phyloP scores from a whole-genome alignment of 2,888 invertebrate genomes.

The Pycnomerus fuliginosus region DNA sequence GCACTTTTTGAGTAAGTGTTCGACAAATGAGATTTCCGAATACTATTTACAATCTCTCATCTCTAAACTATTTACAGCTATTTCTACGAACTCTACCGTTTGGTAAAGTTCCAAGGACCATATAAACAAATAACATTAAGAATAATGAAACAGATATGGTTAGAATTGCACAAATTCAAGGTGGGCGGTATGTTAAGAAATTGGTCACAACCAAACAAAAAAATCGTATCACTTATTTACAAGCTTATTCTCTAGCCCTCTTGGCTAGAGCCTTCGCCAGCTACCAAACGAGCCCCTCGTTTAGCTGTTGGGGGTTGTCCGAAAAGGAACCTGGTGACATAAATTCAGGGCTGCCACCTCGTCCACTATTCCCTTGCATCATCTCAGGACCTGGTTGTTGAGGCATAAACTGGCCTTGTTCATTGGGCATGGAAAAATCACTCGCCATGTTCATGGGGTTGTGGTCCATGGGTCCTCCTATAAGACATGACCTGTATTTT shows the following conservation, averaged over 20 bases:
- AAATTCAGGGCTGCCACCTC: constrained; percentile 74
- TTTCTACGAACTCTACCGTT: no score
- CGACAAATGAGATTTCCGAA: no score
- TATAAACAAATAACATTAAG: constrained; percentile 20
- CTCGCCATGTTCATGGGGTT: constrained; percentile 69
- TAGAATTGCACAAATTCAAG: constrained; percentile 11
- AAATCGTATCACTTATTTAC: constrained; percentile 10
- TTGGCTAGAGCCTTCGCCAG: constrained; percentile 55
- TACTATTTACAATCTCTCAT: no score
- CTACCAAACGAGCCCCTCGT: constrained; percentile 76
- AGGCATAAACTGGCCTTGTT: constrained; percentile 62
- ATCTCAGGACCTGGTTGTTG: constrained; percentile 61
- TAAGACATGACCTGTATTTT: no score
- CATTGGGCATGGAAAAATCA: constrained; percentile 72
- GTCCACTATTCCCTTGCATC: constrained; percentile 56
- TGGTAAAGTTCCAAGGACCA: no score
- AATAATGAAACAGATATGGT: constrained; percentile 15
- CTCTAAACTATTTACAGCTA: no score
- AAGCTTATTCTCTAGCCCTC: constrained; percentile 49
- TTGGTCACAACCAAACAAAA: constrained; percentile 15
- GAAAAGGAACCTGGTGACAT: constrained; percentile 63
- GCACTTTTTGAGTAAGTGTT: no score
- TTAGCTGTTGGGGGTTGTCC: constrained; percentile 72
- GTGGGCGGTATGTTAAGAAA: constrained; percentile 7
- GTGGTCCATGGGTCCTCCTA: constrained; percentile 73